These are phyloP conservation scores for Linurgus olivaceus DNA, from an alignment of 2,797 vertebrate genomes.

Conservation along the genomic window DNA sequence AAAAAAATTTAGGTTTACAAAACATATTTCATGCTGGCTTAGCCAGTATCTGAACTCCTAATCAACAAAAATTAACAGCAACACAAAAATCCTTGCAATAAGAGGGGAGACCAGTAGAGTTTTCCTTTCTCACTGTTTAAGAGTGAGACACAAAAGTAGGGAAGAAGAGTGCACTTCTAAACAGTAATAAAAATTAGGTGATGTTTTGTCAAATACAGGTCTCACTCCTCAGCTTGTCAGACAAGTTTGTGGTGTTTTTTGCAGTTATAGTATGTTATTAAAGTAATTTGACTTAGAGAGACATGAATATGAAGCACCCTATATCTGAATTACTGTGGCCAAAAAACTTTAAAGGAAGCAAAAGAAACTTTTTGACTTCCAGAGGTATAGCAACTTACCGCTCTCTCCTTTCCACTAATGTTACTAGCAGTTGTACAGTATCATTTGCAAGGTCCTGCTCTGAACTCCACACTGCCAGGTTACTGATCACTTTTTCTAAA, in stretches of 20 bases:
- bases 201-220: background rate
- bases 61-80: background rate
- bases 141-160: background rate
- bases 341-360: conserved; percentile 64
- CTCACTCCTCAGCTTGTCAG: conserved; percentile 30
- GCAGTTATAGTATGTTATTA: background rate
- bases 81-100: background rate
- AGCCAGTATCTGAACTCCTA: background rate
- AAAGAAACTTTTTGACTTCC: conserved; percentile 25
- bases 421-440: conserved; percentile 96
- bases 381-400: conserved; percentile 80
- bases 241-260: background rate
- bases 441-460: conserved; percentile 95
- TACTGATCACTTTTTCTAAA: conserved; percentile 98
- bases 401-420: conserved; percentile 94
- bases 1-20: background rate
- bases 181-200: background rate
- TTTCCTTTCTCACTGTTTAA: background rate
- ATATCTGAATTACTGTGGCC: conserved; percentile 33
- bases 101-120: conserved; percentile 19
- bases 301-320: conserved; percentile 6
- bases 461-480: conserved; percentile 97
- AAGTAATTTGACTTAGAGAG: conserved; percentile 25
- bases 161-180: conserved; percentile 33
- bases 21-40: background rate